phyloP scores from a whole-genome alignment of 2,113 vertebrate species.

The Nothoprocta pentlandii region DNA sequence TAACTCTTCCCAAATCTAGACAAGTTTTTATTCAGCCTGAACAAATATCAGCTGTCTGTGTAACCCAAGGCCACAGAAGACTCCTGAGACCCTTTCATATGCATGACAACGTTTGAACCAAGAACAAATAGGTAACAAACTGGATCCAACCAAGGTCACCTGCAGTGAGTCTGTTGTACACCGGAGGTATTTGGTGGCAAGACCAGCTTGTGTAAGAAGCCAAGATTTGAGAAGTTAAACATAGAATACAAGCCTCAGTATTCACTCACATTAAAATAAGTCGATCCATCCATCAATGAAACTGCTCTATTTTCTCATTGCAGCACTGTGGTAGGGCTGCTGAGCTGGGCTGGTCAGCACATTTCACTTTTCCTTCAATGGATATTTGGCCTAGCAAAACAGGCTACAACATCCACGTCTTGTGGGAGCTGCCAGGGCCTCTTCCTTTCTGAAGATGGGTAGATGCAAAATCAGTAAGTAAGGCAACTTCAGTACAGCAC shows the following conservation, averaged over 20 bases:
- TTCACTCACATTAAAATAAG: not conserved
- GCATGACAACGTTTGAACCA: not conserved
- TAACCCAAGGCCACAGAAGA: not conserved
- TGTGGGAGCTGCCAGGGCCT: not conserved
- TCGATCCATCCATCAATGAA: not conserved
- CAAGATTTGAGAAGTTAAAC: conserved; percentile 24
- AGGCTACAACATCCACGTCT: not conserved
- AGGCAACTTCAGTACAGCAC: not conserved
- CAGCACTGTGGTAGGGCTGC: conserved; percentile 34
- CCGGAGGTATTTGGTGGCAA: not conserved
- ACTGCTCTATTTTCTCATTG: conserved; percentile 2
- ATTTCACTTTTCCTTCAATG: not conserved
- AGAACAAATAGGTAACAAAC: not conserved
- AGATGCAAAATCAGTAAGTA: not conserved
- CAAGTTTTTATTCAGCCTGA: not conserved
- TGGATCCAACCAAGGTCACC: not conserved
- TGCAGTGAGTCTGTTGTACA: not conserved
- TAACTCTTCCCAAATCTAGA: not conserved
- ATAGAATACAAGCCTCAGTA: conserved; percentile 15
- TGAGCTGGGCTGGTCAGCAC: conserved; percentile 12
- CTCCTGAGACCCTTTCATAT: not conserved
- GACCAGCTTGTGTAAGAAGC: not conserved
- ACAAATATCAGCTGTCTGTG: not conserved
- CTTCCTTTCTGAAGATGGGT: not conserved
- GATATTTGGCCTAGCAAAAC: not conserved